Evolutionary conservation across 1,140 invertebrate genomes (phyloP), one percentile per base, ranked within the genome.

Genomic region (Drosophila kanapiae): DNA sequence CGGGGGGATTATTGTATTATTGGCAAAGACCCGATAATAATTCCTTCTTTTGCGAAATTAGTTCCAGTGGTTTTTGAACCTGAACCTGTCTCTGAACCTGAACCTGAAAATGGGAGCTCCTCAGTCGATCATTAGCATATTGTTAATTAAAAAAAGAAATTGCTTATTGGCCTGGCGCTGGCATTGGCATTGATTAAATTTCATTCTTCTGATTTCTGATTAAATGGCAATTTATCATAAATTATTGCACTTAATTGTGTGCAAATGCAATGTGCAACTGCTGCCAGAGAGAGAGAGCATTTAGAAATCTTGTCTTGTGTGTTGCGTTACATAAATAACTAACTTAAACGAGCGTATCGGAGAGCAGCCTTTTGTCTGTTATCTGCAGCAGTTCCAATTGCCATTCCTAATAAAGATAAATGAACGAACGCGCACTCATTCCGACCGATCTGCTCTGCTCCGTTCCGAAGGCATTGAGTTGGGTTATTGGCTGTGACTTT

Each of bases 361-460:
- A 6, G 16, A n/a, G n/a, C n/a, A n/a, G n/a, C n/a, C 63, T 43
- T 70, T 63, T 71, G 61, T 56, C 61, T 67, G 58, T 88, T 86
- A 88, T 88, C 83, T 87, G 31, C 82, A 60, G 61, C 58, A 74
- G 71, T 81, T 62, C 69, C 84, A 87, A 88, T 88, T 88, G 72
- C 84, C 84, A 75, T 88, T 88, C 70, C 84, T 75, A 88, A 87
- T 87, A 87, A 84, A 88, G 80, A 87, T 80, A 88, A 87, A 88
- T 87, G 84, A 83, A 80, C 71, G 61, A 83, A 80, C 75, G 57
- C 71, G 76, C 60, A 74, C 70, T 80, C 78, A 85, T 75, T 86
- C 79, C 75, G 64, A 67, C 38, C 68, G 48, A 70, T 54, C 37
- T 49, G 49, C 48, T 70, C 38, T 37, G 56, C 38, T 68, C 48